phyloP scores from a whole-genome alignment of 1,140 invertebrate species.

The Drosophila parabipectinata region DNA sequence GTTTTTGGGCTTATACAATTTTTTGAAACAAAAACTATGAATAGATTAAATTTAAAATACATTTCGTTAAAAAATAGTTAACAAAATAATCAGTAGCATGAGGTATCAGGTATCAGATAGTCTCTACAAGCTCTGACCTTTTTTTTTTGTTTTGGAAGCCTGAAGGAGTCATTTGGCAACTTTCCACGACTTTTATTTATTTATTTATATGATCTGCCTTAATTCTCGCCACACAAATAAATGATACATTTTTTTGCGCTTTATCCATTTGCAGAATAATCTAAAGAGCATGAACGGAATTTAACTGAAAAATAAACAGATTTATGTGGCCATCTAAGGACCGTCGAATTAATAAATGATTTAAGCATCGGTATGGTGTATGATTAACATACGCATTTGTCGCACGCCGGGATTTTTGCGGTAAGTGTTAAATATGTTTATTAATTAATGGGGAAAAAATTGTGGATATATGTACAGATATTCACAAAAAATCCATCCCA shows the following conservation, averaged over 20 bases:
- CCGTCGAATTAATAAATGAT: slow-evolving; percentile 14
- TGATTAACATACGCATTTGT: slow-evolving; percentile 54
- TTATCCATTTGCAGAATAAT: slow-evolving; percentile 19
- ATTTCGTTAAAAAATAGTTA: no score
- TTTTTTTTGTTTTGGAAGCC: slow-evolving; percentile 1
- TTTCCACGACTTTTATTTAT: slow-evolving; percentile 12
- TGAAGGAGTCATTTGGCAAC: slow-evolving; percentile 13
- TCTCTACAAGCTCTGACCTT: no score
- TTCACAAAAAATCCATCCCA: slow-evolving; percentile 7
- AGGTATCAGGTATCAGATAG: no score
- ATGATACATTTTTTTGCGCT: slow-evolving; percentile 12
- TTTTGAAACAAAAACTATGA: no score
- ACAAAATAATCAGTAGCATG: no score
- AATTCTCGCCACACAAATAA: slow-evolving; percentile 14
- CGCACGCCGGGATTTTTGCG: slow-evolving; percentile 55
- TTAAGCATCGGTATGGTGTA: slow-evolving; percentile 49
- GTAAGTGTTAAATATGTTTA: slow-evolving; percentile 54
- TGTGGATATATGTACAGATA: neutral
- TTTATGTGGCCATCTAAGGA: slow-evolving; percentile 2
- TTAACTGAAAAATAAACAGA: slow-evolving; percentile 1
- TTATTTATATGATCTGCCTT: slow-evolving; percentile 34
- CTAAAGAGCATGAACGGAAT: slow-evolving; percentile 5
- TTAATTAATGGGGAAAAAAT: slow-evolving; percentile 34
- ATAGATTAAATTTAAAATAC: no score
- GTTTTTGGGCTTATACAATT: no score